These are phyloP conservation scores for Sebastes alutus DNA, from an alignment of 2,797 vertebrate species.

Conservation along the genomic window DNA sequence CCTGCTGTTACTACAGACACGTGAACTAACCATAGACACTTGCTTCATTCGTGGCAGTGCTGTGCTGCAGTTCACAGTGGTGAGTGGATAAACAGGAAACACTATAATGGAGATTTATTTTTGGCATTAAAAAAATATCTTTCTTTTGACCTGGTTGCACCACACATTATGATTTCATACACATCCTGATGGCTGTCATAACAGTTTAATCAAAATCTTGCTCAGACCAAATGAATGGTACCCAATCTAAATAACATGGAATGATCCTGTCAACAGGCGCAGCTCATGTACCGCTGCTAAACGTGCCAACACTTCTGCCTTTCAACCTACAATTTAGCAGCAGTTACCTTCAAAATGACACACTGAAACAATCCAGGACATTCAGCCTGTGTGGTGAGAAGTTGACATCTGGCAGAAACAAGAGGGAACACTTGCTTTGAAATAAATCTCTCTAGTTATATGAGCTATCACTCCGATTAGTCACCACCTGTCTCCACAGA, in stretches of 20 bases:
- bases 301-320: conserved; percentile 10
- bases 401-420: conserved; percentile 17
- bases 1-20: too few species aligned
- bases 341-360: conserved; percentile 6
- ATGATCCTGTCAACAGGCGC: neutral
- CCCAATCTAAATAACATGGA: neutral
- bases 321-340: conserved; percentile 8
- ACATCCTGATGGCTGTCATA: neutral
- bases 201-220: neutral
- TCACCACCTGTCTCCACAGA: conserved; percentile 32
- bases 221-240: neutral
- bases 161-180: neutral
- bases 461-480: conserved; percentile 25
- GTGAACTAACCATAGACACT: too few species aligned
- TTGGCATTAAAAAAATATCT: too few species aligned
- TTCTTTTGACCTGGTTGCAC: neutral
- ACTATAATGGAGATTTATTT: too few species aligned
- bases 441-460: conserved; percentile 37
- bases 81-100: too few species aligned
- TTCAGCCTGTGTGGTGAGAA: neutral
- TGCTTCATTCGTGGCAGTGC: too few species aligned
- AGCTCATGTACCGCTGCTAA: conserved; percentile 1
- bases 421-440: conserved; percentile 15
- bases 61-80: too few species aligned
- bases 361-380: neutral